Percentiles rank a stretch among this genome's conserved stretches.
phyloP scores from a whole-genome alignment of 2,888 invertebrate genomes.

The Himalopsyche anomala region DNA sequence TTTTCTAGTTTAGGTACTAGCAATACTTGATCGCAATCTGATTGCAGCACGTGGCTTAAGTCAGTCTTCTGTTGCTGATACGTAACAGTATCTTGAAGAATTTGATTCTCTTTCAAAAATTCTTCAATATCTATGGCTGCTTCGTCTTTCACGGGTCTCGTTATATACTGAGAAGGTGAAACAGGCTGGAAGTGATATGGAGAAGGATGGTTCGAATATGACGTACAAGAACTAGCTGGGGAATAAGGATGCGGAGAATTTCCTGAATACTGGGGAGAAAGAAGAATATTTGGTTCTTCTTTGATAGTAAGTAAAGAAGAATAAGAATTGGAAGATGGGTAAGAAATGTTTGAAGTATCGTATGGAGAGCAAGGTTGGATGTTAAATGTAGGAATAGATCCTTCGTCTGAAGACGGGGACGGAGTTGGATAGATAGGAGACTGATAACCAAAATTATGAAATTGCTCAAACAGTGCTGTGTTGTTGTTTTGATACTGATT shows the following conservation, averaged over 20 bases:
- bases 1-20: conserved; percentile 77
- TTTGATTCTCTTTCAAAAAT: conserved; percentile 78
- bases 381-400: conserved; percentile 77
- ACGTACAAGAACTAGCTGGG: conserved; percentile 77
- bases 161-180: conserved; percentile 67
- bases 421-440: conserved; percentile 74
- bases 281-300: conserved; percentile 76
- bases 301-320: conserved; percentile 69
- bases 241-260: conserved; percentile 76
- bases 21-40: conserved; percentile 65
- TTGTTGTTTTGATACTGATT: conserved; percentile 66
- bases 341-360: conserved; percentile 72
- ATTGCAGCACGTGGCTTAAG: conserved; percentile 71
- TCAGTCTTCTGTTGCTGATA: conserved; percentile 68
- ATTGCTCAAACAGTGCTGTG: conserved; percentile 72
- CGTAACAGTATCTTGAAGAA: conserved; percentile 71
- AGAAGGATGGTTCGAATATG: conserved; percentile 78
- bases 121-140: conserved; percentile 80
- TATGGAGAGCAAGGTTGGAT: conserved; percentile 78
- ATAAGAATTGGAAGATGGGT: conserved; percentile 67
- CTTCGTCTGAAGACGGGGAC: conserved; percentile 77
- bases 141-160: conserved; percentile 75
- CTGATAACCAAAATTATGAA: conserved; percentile 73
- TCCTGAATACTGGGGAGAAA: conserved; percentile 74
- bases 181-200: conserved; percentile 69